Evolutionary conservation across 2,888 invertebrate species (phyloP).

Genomic region (Ochropleura plecta): DNA sequence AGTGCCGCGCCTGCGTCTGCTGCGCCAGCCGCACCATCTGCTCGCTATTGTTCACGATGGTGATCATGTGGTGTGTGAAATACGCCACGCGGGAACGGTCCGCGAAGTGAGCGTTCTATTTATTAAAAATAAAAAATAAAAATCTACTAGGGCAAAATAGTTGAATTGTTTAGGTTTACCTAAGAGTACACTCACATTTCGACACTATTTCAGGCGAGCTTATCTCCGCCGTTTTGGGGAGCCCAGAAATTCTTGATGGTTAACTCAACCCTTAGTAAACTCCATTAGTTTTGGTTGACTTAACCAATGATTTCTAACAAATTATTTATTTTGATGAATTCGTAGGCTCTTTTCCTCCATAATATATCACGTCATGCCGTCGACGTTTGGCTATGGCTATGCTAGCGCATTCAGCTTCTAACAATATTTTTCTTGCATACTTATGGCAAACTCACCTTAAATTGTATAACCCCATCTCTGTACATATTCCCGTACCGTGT

Average conservation of each 20-base stretch:
- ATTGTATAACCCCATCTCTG: slow-evolving; percentile 96
- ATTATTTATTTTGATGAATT: too few relatives aligned
- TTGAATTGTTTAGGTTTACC: too few relatives aligned
- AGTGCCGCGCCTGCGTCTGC: slow-evolving; percentile 96
- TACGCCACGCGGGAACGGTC: slow-evolving; percentile 96
- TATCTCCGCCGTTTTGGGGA: too few relatives aligned
- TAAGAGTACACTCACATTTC: too few relatives aligned
- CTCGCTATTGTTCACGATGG: slow-evolving; percentile 98
- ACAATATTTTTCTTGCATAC: background rate
- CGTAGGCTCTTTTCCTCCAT: too few relatives aligned
- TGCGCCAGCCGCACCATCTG: slow-evolving; percentile 97
- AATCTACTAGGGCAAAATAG: too few relatives aligned
- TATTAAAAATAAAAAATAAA: background rate
- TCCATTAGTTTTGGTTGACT: too few relatives aligned
- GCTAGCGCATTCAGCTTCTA: background rate
- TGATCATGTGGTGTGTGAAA: slow-evolving; percentile 98
- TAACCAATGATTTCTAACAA: too few relatives aligned
- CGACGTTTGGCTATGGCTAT: background rate
- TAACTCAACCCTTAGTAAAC: too few relatives aligned
- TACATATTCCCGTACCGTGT: slow-evolving; percentile 96
- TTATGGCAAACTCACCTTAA: slow-evolving; percentile 90
- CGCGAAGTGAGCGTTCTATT: slow-evolving; percentile 95
- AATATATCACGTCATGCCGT: background rate
- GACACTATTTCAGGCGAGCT: too few relatives aligned
- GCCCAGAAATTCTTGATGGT: too few relatives aligned